Conservation (phyloP, 2,113 vertebrate species). For the Chionis minor region DNA sequence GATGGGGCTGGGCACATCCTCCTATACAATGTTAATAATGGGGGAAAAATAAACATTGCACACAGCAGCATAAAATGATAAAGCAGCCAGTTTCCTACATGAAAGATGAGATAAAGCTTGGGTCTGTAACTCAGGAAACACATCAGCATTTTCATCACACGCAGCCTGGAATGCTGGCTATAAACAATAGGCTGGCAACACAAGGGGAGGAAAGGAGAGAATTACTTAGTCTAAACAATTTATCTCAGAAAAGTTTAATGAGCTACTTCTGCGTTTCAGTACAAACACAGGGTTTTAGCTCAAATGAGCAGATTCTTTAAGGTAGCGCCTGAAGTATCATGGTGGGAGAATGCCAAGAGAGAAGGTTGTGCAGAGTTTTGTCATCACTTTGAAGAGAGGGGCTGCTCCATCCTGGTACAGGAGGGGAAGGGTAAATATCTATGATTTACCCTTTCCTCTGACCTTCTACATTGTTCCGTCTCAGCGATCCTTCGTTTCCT, state of each 20-base stretch:
- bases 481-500: neutral
- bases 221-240: slow-evolving; percentile 56
- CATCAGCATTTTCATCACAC: slow-evolving; percentile 62
- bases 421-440: neutral
- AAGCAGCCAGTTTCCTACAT: slow-evolving; percentile 49
- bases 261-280: slow-evolving; percentile 12
- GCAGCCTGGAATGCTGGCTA: slow-evolving; percentile 16
- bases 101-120: slow-evolving; percentile 62
- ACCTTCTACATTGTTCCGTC: neutral
- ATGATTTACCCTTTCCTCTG: neutral
- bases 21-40: slow-evolving; percentile 52
- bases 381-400: neutral
- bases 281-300: neutral
- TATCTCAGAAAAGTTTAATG: slow-evolving; percentile 51
- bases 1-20: slow-evolving; percentile 48
- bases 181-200: slow-evolving; percentile 45
- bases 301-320: neutral
- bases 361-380: neutral
- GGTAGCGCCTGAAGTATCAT: neutral
- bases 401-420: neutral
- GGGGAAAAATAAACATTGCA: slow-evolving; percentile 51
- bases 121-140: slow-evolving; percentile 57
- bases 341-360: neutral
- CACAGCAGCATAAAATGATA: slow-evolving; percentile 46
- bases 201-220: slow-evolving; percentile 43